Evolutionary conservation across 2,888 invertebrate genomes (phyloP), one percentile per base, ranked within the genome.

Genomic region (Drosophila birchii): DNA sequence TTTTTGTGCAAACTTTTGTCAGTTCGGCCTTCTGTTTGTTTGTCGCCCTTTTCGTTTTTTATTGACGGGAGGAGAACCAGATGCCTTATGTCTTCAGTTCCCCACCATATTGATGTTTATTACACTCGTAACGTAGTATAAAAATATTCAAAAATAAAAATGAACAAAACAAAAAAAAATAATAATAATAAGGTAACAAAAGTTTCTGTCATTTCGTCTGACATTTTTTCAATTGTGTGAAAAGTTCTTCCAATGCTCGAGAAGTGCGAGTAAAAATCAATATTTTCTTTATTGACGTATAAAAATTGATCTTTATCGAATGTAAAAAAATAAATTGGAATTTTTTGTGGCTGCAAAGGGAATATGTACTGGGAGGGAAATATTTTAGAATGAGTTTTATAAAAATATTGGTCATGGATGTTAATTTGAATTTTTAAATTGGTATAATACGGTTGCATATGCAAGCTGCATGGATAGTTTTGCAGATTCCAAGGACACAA

Each of bases 1-100:
- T 86, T 86, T 78, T 81, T 64, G 43, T 34, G 26, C 68, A 75
- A 83, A 86, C 57, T 86, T 82, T 81, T 76, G 76, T 80, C 76
- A 80, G 68, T 59, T 63, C 36, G 66, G 68, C 64, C 67, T 72
- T 67, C 55, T 63, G 45, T 57, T 72, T 73, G 74, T 73, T 72
- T 51, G 62, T 45, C 54, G 56, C 62, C 45, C 36, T 43, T 73
- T 20, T 36, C 34, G 51, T 51, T 47, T 36, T 56, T 77, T 77
- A 57, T 70, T 66, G 72, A 62, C 14, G 44, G 20, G 66, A 62
- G 66, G 66, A 62, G 69, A 57, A 29, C 36, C 68, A 68, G 68
- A 68, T 68, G 68, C 68, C 69, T 55, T 34, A 68, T 56, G 68
- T 55, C 64, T 36, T 43, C 36, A 36, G 16, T 11, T 63, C 7